A percentile compares a stretch with the other conserved stretches of the same genome.
Conservation (phyloP, 2,113 vertebrate species). For the Pogonocichla stellata region DNA sequence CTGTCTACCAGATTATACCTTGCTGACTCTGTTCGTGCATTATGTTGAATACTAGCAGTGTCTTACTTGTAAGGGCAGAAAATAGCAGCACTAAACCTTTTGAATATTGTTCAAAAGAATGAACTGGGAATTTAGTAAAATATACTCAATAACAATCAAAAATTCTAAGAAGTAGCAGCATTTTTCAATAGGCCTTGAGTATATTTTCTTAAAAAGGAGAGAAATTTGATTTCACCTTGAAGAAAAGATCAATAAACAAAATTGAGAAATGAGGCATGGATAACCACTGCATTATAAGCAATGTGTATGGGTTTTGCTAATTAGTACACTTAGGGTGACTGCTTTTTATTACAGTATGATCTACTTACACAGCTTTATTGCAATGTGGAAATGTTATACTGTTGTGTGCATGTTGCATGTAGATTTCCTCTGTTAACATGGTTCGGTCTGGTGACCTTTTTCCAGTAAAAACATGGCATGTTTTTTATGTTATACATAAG, state of each 20-base stretch:
- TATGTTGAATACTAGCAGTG: not conserved
- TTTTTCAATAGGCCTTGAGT: not conserved
- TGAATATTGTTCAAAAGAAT: not conserved
- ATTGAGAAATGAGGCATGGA: not conserved
- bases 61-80: not conserved
- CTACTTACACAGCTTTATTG: not conserved
- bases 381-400: not conserved
- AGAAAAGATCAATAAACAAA: not conserved
- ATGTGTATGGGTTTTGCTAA: fast-evolving
- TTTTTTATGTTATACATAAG: not conserved
- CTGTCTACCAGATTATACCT: not conserved
- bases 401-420: not conserved
- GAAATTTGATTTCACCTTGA: not conserved
- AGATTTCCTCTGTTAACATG: not conserved
- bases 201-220: not conserved
- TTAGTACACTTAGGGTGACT: not conserved
- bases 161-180: not conserved
- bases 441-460: not conserved
- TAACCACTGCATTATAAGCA: not conserved
- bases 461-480: not conserved
- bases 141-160: not conserved
- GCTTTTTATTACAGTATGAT: not conserved
- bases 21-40: not conserved
- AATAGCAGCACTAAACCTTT: not conserved
- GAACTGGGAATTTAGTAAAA: not conserved